Percentiles rank a stretch among this genome's conserved stretches.
Evolutionary conservation across 1,140 invertebrate genomes (phyloP).

Genomic region (Cylas formicarius): DNA sequence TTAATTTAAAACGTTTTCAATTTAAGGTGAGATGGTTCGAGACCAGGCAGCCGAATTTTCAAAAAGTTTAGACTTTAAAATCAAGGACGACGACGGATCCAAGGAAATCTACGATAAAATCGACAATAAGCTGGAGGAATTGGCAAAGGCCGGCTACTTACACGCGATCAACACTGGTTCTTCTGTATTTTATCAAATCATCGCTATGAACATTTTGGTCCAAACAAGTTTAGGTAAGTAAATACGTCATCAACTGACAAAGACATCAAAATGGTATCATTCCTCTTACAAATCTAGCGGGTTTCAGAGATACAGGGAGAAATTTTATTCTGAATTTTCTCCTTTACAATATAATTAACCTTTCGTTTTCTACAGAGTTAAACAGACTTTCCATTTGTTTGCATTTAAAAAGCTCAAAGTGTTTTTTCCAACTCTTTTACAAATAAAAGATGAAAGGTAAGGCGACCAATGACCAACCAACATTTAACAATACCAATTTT

Average conservation of each 20-base stretch:
- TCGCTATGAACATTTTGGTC: constrained; percentile 1
- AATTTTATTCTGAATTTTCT: too few species aligned
- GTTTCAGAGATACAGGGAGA: too few species aligned
- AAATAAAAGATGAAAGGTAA: too few species aligned
- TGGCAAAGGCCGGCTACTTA: constrained; percentile 27
- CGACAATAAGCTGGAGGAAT: constrained; percentile 17
- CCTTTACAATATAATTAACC: not conserved
- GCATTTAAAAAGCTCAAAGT: too few species aligned
- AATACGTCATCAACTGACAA: not conserved
- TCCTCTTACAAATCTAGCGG: too few species aligned
- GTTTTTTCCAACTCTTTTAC: too few species aligned
- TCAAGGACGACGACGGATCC: constrained; percentile 27
- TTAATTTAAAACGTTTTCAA: not conserved
- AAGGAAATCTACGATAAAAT: constrained; percentile 41
- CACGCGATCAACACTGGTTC: constrained; percentile 43
- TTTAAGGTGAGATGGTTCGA: not conserved
- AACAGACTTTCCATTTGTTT: too few species aligned
- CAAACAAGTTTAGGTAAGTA: not conserved
- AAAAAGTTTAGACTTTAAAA: constrained; percentile 20
- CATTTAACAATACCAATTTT: too few species aligned
- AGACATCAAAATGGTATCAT: too few species aligned
- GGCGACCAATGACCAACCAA: too few species aligned
- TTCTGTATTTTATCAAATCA: constrained; percentile 37
- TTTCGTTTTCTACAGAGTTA: constrained; percentile 2
- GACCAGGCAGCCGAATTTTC: constrained; percentile 9